Base-by-base conservation (phyloP, 2,113 vertebrate species). In the Gnathonemus longibarbis region DNA sequence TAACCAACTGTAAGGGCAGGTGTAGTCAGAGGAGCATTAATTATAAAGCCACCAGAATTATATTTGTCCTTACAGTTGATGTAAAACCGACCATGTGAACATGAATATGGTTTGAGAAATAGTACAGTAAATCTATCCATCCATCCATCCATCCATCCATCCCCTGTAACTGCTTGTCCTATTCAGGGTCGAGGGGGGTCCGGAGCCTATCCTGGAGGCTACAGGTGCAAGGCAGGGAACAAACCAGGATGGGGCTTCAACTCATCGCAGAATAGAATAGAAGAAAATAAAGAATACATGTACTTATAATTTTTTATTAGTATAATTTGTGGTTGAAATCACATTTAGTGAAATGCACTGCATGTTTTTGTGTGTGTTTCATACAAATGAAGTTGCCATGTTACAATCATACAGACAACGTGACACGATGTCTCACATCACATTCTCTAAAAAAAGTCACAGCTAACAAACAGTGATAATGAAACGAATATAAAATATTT, bases 401-500 rank as follows among this genome's bases (percentile, higher is more conserved):
- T 77, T 77, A 39, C 5, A 19, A 39, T 39, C 1, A 77, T 7
- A 39, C 9, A 2, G 5, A 39, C 15, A 39, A 15, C 0, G 21
- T 39, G n/a, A 17, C 31, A 35, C 0, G 66, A 74, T 74, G 11
- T 77, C 35, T 39, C 70, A 77, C 70, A 48, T 3, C 9, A 48
- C 15, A 24, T 1, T 21, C 9, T 7, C 39, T 46, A 84, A 84
- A 48, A 74, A 48, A 84, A 45, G 9, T 84, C 21, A 46, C 39
- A 48, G 24, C 45, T 45, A 84, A 84, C 21, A 62, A 89, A 88
- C 49, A 83, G n/a, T 83, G 84, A 77, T 89, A 89, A 87, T 91
- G n/a, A 87, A 90, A 89, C 92, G 52, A 93, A 89, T 94, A 95
- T 83, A 93, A 93, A 90, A 90, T 84, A 91, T 95, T 95, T 94